Percentiles rank a stretch among this genome's conserved stretches.
These are phyloP conservation scores for Cryptus viduatorius DNA, from an alignment of 2,888 invertebrate species.

Conservation along the genomic window DNA sequence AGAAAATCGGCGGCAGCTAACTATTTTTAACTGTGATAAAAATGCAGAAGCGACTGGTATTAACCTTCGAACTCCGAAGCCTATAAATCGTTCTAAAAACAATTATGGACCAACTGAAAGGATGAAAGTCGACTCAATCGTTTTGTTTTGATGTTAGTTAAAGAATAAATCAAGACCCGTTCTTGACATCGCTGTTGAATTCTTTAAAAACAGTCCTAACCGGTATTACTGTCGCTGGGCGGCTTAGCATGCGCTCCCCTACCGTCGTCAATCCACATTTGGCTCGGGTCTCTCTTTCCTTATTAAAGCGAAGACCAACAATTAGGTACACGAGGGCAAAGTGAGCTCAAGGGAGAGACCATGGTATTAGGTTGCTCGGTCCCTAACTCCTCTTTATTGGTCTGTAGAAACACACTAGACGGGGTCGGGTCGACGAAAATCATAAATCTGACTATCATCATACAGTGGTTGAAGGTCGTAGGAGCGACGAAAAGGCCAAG, in stretches of 20 bases:
- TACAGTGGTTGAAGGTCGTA: constrained; percentile 23
- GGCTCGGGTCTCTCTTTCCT: constrained; percentile 33
- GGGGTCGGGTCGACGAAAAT: constrained; percentile 34
- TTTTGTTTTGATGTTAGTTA: no score
- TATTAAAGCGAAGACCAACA: constrained; percentile 38
- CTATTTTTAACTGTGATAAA: no score
- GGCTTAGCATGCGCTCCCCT: not conserved
- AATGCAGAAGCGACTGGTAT: no score
- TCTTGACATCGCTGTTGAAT: no score
- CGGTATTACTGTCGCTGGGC: no score
- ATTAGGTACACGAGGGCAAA: constrained; percentile 36
- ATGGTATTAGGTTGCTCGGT: constrained; percentile 16
- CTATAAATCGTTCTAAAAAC: no score
- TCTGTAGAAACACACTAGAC: constrained; percentile 25
- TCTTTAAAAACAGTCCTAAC: no score
- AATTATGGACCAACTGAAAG: no score
- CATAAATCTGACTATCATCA: constrained; percentile 63
- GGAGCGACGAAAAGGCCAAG: constrained; percentile 43
- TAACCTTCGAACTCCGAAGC: no score
- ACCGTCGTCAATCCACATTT: constrained; percentile 45
- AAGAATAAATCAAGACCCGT: no score
- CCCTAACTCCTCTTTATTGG: constrained; percentile 60
- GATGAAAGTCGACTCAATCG: no score
- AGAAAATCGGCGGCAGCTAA: no score
- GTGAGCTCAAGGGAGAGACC: not conserved